phyloP scores from a whole-genome alignment of 1,140 invertebrate genomes.

The Drosophila cardini region DNA sequence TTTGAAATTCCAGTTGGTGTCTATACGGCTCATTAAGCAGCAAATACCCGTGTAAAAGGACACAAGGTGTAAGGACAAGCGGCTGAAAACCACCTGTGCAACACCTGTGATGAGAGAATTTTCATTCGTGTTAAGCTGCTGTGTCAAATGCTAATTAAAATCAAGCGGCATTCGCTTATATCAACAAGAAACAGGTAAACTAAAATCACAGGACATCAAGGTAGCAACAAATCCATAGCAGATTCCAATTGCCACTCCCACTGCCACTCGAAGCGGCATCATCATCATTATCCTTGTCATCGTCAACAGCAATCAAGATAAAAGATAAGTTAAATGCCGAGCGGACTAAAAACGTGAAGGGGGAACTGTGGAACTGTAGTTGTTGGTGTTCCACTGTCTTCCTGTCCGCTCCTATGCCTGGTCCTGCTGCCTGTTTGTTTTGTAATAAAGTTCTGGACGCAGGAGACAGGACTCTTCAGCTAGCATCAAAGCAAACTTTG shows the following conservation, averaged over 20 bases:
- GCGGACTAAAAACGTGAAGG: conserved; percentile 25
- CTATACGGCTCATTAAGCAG: conserved; percentile 71
- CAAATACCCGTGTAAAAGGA: conserved; percentile 8
- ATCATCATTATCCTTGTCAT: conserved; percentile 83
- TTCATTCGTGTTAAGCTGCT: conserved; percentile 69
- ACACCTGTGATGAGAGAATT: conserved; percentile 25
- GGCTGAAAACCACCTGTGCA: not conserved
- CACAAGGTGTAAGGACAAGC: not conserved
- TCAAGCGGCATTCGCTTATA: conserved; percentile 77
- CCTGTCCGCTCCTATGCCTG: conserved; percentile 28
- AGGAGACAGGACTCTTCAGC: conserved; percentile 11
- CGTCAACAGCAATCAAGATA: conserved; percentile 83
- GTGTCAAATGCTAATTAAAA: conserved; percentile 83
- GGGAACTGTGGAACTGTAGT: conserved; percentile 10
- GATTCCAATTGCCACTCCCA: too few species aligned
- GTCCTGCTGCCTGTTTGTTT: conserved; percentile 67
- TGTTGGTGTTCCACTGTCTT: not conserved
- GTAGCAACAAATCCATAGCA: conserved; percentile 25
- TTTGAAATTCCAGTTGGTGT: conserved; percentile 65
- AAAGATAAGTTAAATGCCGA: conserved; percentile 82
- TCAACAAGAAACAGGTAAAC: conserved; percentile 72
- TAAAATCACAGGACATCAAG: conserved; percentile 59
- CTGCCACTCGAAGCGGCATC: conserved; percentile 41
- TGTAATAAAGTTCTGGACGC: conserved; percentile 74
- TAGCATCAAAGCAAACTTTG: conserved; percentile 77